Evolutionary conservation across 2,888 invertebrate species (phyloP).

Genomic region (Pterostichus madidus): DNA sequence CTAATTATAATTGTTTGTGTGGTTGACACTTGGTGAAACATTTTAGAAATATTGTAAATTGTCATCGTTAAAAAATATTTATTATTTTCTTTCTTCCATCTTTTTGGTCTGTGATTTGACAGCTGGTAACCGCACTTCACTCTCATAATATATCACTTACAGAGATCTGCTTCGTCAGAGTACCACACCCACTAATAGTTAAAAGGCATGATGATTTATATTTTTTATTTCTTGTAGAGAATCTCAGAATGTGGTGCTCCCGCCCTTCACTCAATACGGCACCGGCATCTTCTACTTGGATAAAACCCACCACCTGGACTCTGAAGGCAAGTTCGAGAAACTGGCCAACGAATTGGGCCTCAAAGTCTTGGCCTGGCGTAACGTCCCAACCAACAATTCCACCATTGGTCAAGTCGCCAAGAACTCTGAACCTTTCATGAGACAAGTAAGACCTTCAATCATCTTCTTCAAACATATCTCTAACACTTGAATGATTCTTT

Average conservation of each 20-base stretch:
- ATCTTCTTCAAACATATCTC: not conserved
- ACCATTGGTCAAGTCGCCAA: conserved; percentile 95
- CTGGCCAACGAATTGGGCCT: conserved; percentile 90
- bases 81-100: too few relatives aligned
- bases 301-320: conserved; percentile 87
- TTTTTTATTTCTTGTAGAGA: conserved; percentile 80
- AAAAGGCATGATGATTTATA: too few relatives aligned
- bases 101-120: too few relatives aligned
- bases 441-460: conserved; percentile 84
- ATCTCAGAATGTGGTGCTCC: conserved; percentile 89
- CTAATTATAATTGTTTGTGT: too few relatives aligned
- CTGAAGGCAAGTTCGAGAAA: conserved; percentile 89
- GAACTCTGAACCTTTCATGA: conserved; percentile 96
- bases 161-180: too few relatives aligned
- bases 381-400: conserved; percentile 92
- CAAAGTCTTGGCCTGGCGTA: conserved; percentile 95
- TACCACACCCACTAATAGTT: too few relatives aligned
- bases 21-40: too few relatives aligned
- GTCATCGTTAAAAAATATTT: too few relatives aligned
- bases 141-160: too few relatives aligned
- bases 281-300: conserved; percentile 98
- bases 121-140: too few relatives aligned
- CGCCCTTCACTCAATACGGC: conserved; percentile 93
- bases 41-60: too few relatives aligned
- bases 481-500: conserved; percentile 1